Evolutionary conservation across 2,888 invertebrate genomes (phyloP), one percentile per base, ranked within the genome.

Genomic region (Julus scanicus): DNA sequence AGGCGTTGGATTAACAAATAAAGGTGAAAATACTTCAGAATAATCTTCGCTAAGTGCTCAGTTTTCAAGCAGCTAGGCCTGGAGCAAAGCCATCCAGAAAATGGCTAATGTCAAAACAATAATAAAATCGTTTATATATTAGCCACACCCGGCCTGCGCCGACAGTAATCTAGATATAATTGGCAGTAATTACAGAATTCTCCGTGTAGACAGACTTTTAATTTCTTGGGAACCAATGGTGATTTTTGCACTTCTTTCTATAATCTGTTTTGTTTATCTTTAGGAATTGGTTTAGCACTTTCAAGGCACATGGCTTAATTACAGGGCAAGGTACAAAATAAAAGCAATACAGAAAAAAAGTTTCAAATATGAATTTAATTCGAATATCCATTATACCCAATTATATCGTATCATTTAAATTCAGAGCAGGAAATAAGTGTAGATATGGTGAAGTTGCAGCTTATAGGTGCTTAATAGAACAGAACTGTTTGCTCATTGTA

Each of bases 171-270:
- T 71, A 20, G 71, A 71, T 71, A 71, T 71, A 71, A 71, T 71
- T 71, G 71, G 71, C 71, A 71, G 71, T 71, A 71, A 71, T 71
- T 71, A 71, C 71, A 71, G 71, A 71, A 29, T 9, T 71, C 71
- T 63, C 6, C 2, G 11, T 71, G 71, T 71, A 71, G 29, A 8
- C 11, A 5, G 71, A 29, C 29, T 29, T 53, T 71, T 71, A 71
- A 71, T 71, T 71, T 71, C 29, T 71, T 29, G 71, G 29, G 71
- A 71, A 29, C 20, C 5, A 71, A 71, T n/a, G 71, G 71, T 8
- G 71, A 71, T 71, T 71, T 71, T 11, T 71, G 29, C 71, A 29
- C 71, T 71, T 71, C 20, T 1, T 71, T n/a, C 29, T 71, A n/a
- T n/a, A 71, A 71, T 71, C 71, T 29, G 29, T 71, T 29, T 29